Conservation (phyloP, 2,797 vertebrate genomes). For the Bovichtus variegatus region DNA sequence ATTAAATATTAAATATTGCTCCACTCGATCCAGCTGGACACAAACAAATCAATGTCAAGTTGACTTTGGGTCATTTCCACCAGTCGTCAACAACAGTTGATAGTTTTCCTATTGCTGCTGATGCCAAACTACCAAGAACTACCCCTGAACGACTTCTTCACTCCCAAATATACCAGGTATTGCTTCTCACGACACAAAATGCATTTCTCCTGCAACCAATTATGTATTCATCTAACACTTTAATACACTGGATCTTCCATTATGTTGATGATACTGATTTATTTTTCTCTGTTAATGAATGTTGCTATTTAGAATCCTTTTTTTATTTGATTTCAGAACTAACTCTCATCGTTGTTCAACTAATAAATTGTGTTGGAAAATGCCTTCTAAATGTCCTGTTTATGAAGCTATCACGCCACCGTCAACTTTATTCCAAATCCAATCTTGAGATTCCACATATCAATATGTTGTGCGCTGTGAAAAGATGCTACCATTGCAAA, state of each 20-base stretch:
- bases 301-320: constrained; percentile 9
- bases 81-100: background rate
- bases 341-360: constrained; percentile 30
- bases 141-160: no score
- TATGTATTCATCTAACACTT: background rate
- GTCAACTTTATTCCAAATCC: constrained; percentile 38
- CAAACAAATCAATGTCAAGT: constrained; percentile 44
- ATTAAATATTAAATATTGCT: constrained; percentile 25
- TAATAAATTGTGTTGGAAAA: constrained; percentile 35
- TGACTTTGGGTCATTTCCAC: constrained; percentile 7
- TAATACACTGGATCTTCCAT: background rate
- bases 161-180: no score
- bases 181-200: no score
- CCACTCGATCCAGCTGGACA: constrained; percentile 11
- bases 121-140: no score
- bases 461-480: background rate
- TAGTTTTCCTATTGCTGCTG: no score
- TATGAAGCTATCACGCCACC: constrained; percentile 18
- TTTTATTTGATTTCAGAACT: constrained; percentile 3
- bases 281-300: constrained; percentile 16
- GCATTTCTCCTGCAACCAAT: background rate
- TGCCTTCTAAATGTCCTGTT: constrained; percentile 46
- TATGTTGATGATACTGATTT: background rate
- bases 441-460: constrained; percentile 21
- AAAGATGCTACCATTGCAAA: constrained; percentile 26